Evolutionary conservation across 2,888 invertebrate genomes (phyloP).

Genomic region (Brachyptera putata): DNA sequence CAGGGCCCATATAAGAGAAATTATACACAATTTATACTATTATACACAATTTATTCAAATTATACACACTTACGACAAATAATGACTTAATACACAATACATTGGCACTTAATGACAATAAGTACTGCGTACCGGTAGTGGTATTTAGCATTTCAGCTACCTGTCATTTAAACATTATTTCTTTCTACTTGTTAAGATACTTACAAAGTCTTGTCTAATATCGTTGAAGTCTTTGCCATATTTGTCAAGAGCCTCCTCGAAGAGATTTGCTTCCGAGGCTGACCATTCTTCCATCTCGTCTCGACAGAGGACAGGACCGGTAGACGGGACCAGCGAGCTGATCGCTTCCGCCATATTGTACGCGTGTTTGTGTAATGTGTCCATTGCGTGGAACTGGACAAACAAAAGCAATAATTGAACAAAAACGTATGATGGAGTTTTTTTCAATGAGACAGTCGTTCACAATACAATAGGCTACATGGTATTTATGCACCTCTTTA

Average conservation of each 20-base stretch:
- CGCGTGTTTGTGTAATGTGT: constrained; percentile 82
- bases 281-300: constrained; percentile 99
- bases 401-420: constrained; percentile 31
- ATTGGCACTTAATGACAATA: no score
- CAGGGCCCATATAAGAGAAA: no score
- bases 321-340: constrained; percentile 88
- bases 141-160: no score
- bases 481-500: no score
- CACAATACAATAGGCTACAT: no score
- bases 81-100: no score
- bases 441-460: neutral
- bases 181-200: no score
- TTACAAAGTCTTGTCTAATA: constrained; percentile 95
- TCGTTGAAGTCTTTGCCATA: constrained; percentile 99
- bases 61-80: no score
- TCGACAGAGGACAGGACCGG: constrained; percentile 92
- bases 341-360: constrained; percentile 91
- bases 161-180: no score
- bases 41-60: no score
- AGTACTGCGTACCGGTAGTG: no score
- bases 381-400: constrained; percentile 93
- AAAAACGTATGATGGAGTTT: constrained; percentile 5
- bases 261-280: constrained; percentile 96
- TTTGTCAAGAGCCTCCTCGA: constrained; percentile 97
- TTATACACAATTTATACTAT: no score